A percentile compares a stretch with the other conserved stretches of the same genome.
Conservation (phyloP, 2,888 invertebrate species). For the Polylopha cassiicola region DNA sequence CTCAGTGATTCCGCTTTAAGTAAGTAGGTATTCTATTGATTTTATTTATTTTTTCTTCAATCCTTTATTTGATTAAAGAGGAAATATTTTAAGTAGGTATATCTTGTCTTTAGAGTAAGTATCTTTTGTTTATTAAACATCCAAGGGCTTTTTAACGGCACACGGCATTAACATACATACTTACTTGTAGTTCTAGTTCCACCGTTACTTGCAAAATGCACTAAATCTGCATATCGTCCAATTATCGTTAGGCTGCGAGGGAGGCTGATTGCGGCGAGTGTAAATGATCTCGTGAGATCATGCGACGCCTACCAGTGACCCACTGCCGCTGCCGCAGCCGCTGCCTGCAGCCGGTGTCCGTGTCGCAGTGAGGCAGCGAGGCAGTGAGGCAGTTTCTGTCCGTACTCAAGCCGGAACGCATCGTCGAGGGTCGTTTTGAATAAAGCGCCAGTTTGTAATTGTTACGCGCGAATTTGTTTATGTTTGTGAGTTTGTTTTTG, state of each 20-base stretch:
- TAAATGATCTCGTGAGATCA: slow-evolving; percentile 35
- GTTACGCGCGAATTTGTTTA: slow-evolving; percentile 15
- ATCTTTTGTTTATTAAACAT: too few species aligned
- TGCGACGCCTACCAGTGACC: too few species aligned
- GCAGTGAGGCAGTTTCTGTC: slow-evolving; percentile 44
- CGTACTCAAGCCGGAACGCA: slow-evolving; percentile 24
- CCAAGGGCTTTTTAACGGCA: too few species aligned
- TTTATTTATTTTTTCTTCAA: too few species aligned
- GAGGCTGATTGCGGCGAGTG: slow-evolving; percentile 50
- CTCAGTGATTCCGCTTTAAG: too few species aligned
- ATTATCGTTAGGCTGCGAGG: slow-evolving; percentile 27
- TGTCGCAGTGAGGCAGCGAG: slow-evolving; percentile 43
- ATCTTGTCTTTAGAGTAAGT: too few species aligned
- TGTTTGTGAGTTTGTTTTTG: slow-evolving; percentile 1
- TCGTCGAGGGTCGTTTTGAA: slow-evolving; percentile 32
- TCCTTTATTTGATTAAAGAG: too few species aligned
- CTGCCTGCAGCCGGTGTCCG: slow-evolving; percentile 13
- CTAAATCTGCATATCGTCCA: slow-evolving; percentile 15
- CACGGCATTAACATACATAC: too few species aligned
- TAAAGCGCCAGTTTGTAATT: slow-evolving; percentile 34
- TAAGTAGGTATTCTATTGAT: too few species aligned
- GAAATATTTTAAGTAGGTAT: too few species aligned
- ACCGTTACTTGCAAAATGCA: too few species aligned
- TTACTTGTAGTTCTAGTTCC: too few species aligned
- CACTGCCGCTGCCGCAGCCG: slow-evolving; percentile 5